Base-by-base conservation (phyloP, 2,888 invertebrate genomes). In the Hirtodrosophila confusa region DNA sequence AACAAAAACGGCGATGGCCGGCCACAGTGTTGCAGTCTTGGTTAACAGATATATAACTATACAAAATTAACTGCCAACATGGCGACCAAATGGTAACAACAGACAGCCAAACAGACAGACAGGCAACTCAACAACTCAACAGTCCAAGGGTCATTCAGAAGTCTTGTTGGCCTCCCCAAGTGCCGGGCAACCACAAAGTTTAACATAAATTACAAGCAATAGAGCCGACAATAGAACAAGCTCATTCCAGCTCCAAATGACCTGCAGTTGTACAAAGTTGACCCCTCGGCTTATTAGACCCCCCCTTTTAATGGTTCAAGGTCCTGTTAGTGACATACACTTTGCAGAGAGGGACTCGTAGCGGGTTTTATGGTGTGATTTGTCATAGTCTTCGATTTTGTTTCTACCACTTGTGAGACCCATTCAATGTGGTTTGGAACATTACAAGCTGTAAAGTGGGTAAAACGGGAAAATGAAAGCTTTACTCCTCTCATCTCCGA, bases 141-240 rank as follows among this genome's bases (percentile, higher is more conserved):
- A 67, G 9, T 51, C 24, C 51, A 53, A 54, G 50, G 64, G 11
- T 33, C 51, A 55, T 41, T 47, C 31, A 17, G 11, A 27, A 39
- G 11, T 36, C 11, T 27, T 45, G 12, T 44, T 41, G 43, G 51
- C 41, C 55, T 43, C 37, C 51, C 31, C 41, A 50, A 40, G 41
- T 41, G 12, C 36, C 49, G 51, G 47, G 56, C 66, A 76, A 69
- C 69, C 78, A 41, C 80, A 74, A 80, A 78, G 82, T 78, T 73
- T 58, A 80, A 78, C 82, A 78, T 80, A 78, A 78, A 78, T 78
- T 70, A 80, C 70, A 57, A 62, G 73, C 69, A 73, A 67, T 67
- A 65, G 58, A 58, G 66, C 69, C 48, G 61, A 60, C 53, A 49
- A 71, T 56, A 60, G 69, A 53, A 74, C 63, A 51, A 58, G 33